A percentile compares a stretch with the other conserved stretches of the same genome.
Conservation (phyloP, 2,888 invertebrate species). For the Sphaerophoria rueppellii region DNA sequence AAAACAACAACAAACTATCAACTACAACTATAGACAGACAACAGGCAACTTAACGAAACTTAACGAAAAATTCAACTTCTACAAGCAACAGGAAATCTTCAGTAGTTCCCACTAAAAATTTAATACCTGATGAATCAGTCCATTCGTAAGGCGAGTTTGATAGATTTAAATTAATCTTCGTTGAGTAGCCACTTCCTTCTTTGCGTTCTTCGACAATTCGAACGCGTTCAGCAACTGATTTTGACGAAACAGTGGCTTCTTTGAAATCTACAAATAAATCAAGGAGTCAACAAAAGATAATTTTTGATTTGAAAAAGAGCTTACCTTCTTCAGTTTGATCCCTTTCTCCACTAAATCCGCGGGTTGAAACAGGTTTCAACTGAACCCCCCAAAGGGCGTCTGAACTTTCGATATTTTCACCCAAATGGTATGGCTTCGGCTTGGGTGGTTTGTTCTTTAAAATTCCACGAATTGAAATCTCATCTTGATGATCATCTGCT, state of each 20-base stretch:
- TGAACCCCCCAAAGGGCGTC: slow-evolving; percentile 83
- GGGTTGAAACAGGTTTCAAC: slow-evolving; percentile 80
- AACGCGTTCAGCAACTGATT: slow-evolving; percentile 83
- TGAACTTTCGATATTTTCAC: slow-evolving; percentile 84
- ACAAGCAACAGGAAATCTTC: slow-evolving; percentile 43
- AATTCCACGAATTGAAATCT: slow-evolving; percentile 86
- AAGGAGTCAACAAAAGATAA: neutral
- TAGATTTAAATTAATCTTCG: slow-evolving; percentile 84
- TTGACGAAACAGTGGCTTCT: slow-evolving; percentile 73
- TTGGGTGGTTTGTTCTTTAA: slow-evolving; percentile 89
- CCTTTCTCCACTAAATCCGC: slow-evolving; percentile 72
- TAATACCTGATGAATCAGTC: slow-evolving; percentile 77
- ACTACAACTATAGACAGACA: slow-evolving; percentile 42
- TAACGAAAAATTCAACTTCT: slow-evolving; percentile 27
- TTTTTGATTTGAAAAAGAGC: neutral
- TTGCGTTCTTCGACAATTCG: slow-evolving; percentile 82
- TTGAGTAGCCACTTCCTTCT: slow-evolving; percentile 83
- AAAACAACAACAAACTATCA: slow-evolving; percentile 19
- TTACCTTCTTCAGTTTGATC: slow-evolving; percentile 65
- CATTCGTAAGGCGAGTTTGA: slow-evolving; percentile 77
- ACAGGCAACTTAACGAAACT: slow-evolving; percentile 46
- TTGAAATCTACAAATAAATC: slow-evolving; percentile 69
- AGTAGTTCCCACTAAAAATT: neutral
- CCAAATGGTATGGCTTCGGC: slow-evolving; percentile 89
- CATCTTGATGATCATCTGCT: slow-evolving; percentile 77